phyloP scores from a whole-genome alignment of 2,888 invertebrate genomes.

The Metacarcinus magister region DNA sequence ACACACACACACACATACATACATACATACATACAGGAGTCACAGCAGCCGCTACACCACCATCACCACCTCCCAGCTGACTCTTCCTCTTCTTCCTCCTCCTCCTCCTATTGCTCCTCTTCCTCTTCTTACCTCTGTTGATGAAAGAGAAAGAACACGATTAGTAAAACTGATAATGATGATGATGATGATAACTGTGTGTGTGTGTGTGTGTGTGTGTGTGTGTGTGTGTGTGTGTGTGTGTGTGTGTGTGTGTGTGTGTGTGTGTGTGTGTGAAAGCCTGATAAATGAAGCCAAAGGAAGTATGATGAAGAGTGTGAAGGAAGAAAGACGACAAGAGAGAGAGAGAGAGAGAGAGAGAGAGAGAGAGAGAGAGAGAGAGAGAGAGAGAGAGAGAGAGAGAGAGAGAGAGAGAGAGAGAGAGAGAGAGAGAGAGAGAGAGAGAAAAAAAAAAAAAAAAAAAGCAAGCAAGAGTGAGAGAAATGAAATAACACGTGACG shows the following conservation, averaged over 20 bases:
- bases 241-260: not conserved
- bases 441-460: not conserved
- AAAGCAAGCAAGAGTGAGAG: too few species aligned
- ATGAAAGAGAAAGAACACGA: not conserved
- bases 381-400: slow-evolving; percentile 51
- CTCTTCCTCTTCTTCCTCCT: not conserved
- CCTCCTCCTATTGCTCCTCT: not conserved
- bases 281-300: not conserved
- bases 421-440: slow-evolving; percentile 40
- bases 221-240: not conserved
- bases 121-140: not conserved
- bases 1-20: slow-evolving; percentile 59
- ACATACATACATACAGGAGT: slow-evolving; percentile 42
- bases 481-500: not conserved
- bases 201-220: slow-evolving; percentile 2
- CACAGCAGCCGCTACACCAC: not conserved
- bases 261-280: not conserved
- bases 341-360: slow-evolving; percentile 22
- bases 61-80: not conserved
- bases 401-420: slow-evolving; percentile 54
- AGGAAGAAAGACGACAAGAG: not conserved
- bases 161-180: not conserved
- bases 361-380: slow-evolving; percentile 42
- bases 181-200: not conserved
- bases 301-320: not conserved